These are phyloP conservation scores for Crotalus viridis DNA, from an alignment of 2,113 vertebrate genomes.

Conservation along the genomic window DNA sequence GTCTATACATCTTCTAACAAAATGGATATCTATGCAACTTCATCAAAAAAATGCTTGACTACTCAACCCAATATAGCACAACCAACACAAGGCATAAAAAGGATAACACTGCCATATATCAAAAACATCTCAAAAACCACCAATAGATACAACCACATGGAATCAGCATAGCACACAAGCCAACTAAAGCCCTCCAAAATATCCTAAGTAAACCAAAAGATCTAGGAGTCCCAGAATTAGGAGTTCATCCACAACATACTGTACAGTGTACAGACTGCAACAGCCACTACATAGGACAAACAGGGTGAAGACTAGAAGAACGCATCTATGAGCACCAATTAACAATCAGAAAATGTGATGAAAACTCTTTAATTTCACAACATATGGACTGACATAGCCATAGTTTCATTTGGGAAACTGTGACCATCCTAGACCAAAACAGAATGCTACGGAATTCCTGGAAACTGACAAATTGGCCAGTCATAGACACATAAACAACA, in stretches of 20 bases:
- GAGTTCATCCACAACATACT: background rate
- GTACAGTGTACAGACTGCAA: background rate
- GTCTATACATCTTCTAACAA: background rate
- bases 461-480: background rate
- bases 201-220: background rate
- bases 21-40: background rate
- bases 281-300: background rate
- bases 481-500: background rate
- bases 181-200: background rate
- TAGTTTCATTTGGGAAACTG: background rate
- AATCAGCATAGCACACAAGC: background rate
- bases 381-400: background rate
- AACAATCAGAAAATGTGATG: background rate
- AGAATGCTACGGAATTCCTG: background rate
- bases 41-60: background rate
- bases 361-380: background rate
- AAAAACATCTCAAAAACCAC: background rate
- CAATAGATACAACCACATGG: background rate
- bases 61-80: background rate
- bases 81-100: background rate
- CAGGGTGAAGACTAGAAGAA: background rate
- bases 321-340: background rate
- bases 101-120: background rate
- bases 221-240: background rate
- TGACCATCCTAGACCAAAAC: background rate